Base-by-base conservation (phyloP, 2,888 invertebrate species). In the Agrochola macilenta region DNA sequence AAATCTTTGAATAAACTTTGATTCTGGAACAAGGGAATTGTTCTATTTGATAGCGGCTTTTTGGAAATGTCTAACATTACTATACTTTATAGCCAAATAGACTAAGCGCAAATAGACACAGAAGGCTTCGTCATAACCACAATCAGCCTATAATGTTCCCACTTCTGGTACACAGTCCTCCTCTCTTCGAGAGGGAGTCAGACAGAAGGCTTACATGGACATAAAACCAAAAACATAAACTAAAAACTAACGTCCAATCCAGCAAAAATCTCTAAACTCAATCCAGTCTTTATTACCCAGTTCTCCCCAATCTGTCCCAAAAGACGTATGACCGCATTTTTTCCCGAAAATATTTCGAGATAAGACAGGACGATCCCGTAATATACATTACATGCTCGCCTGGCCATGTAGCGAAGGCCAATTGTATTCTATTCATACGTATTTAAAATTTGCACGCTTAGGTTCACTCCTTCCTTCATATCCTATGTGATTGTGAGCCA, bases 401-500 rank as follows among this genome's bases (percentile, higher is more conserved):
- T 74, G 76, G 54, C 52, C 72, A 66, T 82, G 60, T 63, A n/a
- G 26, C 57, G 78, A 80, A 77, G 72, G 63, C 81, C 74, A 81
- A 84, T 84, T 81, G 71, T 58, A 69, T 64, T 69, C 66, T 80
- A 77, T 82, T 78, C 79, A 82, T 84, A 73, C 76, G 83, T 87
- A 86, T 90, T 92, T 91, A 89, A 91, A 91, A 91, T 89, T 91
- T 89, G 89, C 87, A 90, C 90, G 87, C 79, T 74, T 69, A 74
- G 79, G 68, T 77, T 74, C 69, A 81, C 72, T 75, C 60, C 23
- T 64, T 64, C 83, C 76, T 85, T 87, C 90, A 92, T 94, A 92
- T 91, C 92, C 90, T 91, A 91, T 92, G 92, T 92, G 94, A 94
- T 94, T 93, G 89, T 90, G 85, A 90, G 87, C 89, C 87, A 88